Evolutionary conservation across 2,888 invertebrate species (phyloP), one percentile per base, ranked within the genome.

Genomic region (Diadegma fenestrale): DNA sequence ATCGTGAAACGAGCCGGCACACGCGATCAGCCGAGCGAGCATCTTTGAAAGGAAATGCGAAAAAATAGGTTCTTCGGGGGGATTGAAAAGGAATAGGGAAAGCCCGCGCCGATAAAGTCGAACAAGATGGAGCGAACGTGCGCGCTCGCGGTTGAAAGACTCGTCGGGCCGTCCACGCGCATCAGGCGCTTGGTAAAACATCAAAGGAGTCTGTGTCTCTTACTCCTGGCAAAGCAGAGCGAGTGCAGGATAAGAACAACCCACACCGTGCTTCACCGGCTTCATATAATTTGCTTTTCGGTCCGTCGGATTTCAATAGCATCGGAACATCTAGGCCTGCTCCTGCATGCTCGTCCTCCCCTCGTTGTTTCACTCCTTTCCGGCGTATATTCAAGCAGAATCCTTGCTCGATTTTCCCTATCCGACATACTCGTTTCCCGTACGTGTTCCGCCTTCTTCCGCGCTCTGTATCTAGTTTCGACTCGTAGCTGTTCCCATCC

Each of bases 221-320:
- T 37, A 19, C 45, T 48, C 63, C 63, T 51, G 30, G 19, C 37
- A 43, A 58, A 43, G 19, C 68, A 58, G n/a, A n/a, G 33, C 71
- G 51, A 45, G 63, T 69, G 81, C 45, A 54, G 73, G 82, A 76
- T 82, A 76, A 63, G 66, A 77, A 77, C 22, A 54, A 54, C 64
- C 51, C 73, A 45, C 37, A 41, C 82, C 41, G 87, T 88, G 89
- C 89, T 90, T 89, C 86, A 90, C 88, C 88, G 90, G 90, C 90
- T 90, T 92, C 91, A 90, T 92, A 93, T 93, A 93, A 93, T 93
- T 93, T 93, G 92, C 92, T 91, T 93, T 93, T 92, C 93, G 92
- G 92, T 92, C 89, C 91, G 90, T 83, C 87, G 91, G 89, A 92
- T 93, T 92, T 93, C 92, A 93, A 93, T 93, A 90, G 90, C 92